These are phyloP conservation scores for Drosophila gaucha DNA, from an alignment of 2,888 invertebrate genomes.

Conservation along the genomic window DNA sequence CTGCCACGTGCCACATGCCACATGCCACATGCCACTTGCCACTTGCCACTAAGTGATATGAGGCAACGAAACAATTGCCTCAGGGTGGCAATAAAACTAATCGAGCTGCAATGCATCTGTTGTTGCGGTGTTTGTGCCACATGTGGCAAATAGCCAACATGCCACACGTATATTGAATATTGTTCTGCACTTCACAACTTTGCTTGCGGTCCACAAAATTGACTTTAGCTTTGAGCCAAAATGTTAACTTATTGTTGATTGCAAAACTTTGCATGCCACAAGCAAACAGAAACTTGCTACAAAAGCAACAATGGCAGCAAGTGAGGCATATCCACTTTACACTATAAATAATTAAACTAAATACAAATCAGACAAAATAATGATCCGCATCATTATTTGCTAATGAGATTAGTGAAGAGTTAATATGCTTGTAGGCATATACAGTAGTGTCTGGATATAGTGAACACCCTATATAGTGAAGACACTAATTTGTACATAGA, in stretches of 20 bases:
- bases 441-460: too few relatives aligned
- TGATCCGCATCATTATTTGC: not conserved
- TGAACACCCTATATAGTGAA: too few relatives aligned
- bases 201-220: conserved; percentile 41
- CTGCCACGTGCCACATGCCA: conserved; percentile 19
- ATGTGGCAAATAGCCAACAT: conserved; percentile 26
- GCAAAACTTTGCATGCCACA: conserved; percentile 48
- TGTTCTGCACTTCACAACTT: conserved; percentile 33
- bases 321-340: not conserved
- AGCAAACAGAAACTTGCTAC: not conserved
- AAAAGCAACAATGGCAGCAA: not conserved
- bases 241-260: conserved; percentile 55
- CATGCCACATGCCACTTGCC: conserved; percentile 9
- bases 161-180: conserved; percentile 2
- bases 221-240: conserved; percentile 26
- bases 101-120: conserved; percentile 48
- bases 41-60: conserved; percentile 32
- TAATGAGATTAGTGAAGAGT: not conserved
- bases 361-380: not conserved
- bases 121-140: conserved; percentile 7
- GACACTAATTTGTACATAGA: too few relatives aligned
- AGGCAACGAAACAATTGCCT: conserved; percentile 34
- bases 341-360: not conserved
- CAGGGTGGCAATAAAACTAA: conserved; percentile 42
- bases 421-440: not conserved